Evolutionary conservation across 2,888 invertebrate genomes (phyloP).

Genomic region (Noctua pronuba): DNA sequence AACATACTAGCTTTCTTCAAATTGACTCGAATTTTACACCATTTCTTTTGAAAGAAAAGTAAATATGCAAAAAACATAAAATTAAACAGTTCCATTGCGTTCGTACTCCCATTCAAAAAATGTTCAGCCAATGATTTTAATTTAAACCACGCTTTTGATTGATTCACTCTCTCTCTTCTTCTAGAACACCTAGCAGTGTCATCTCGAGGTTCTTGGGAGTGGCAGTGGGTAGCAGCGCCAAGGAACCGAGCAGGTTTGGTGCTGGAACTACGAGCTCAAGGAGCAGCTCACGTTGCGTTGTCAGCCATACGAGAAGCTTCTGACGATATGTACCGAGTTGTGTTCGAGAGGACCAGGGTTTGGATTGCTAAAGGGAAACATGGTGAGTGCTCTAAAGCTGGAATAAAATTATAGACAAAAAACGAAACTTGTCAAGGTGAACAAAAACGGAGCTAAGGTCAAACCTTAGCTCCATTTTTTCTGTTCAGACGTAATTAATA

Average conservation of each 20-base stretch:
- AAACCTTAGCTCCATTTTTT: neutral
- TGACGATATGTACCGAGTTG: slow-evolving; percentile 91
- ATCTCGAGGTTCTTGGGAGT: slow-evolving; percentile 91
- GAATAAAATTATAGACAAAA: neutral
- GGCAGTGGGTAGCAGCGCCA: slow-evolving; percentile 92
- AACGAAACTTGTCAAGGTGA: neutral
- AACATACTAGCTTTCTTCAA: neutral
- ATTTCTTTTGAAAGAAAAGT: neutral
- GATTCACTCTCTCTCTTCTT: slow-evolving; percentile 59
- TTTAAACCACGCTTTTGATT: neutral
- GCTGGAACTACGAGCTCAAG: slow-evolving; percentile 90
- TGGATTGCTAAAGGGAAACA: slow-evolving; percentile 93
- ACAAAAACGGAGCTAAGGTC: too few species aligned
- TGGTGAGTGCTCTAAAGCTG: slow-evolving; percentile 83
- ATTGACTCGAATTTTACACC: neutral
- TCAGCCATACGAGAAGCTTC: slow-evolving; percentile 89
- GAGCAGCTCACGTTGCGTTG: slow-evolving; percentile 91
- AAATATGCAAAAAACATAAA: neutral
- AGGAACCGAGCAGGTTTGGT: slow-evolving; percentile 92
- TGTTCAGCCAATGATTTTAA: neutral
- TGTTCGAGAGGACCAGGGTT: slow-evolving; percentile 91
- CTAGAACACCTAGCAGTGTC: slow-evolving; percentile 92
- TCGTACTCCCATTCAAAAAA: neutral
- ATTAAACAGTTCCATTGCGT: neutral
- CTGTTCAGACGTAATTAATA: neutral